Percentiles rank a stretch among this genome's conserved stretches.
These are phyloP conservation scores for Ceratina japonica DNA, from an alignment of 1,140 invertebrate genomes.

Conservation along the genomic window DNA sequence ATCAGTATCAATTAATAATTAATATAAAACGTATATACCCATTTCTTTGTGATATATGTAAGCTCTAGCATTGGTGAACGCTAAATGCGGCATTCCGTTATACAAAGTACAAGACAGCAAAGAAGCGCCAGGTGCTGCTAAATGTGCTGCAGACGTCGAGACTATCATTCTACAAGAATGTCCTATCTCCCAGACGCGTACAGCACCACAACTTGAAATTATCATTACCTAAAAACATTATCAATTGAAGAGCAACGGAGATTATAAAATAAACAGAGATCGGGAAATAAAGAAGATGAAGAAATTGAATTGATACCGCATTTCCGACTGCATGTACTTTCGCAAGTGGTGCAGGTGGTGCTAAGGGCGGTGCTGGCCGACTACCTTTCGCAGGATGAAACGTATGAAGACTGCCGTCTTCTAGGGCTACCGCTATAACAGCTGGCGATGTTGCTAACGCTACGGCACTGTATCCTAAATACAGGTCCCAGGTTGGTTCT, in stretches of 20 bases:
- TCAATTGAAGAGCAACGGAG: neutral
- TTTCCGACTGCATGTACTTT: slow-evolving; percentile 75
- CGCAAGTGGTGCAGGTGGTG: slow-evolving; percentile 82
- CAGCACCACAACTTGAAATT: slow-evolving; percentile 75
- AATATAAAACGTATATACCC: slow-evolving; percentile 60
- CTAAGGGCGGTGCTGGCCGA: slow-evolving; percentile 82
- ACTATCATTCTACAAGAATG: slow-evolving; percentile 72
- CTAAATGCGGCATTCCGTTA: slow-evolving; percentile 77
- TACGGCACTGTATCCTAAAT: slow-evolving; percentile 74
- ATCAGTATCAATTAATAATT: neutral
- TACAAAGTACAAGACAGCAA: slow-evolving; percentile 73
- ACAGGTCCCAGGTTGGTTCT: slow-evolving; percentile 78
- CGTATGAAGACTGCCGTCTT: slow-evolving; percentile 84
- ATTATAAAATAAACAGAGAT: neutral
- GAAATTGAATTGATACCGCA: slow-evolving; percentile 59
- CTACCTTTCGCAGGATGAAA: slow-evolving; percentile 81
- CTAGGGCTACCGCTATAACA: slow-evolving; percentile 82
- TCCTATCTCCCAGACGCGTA: slow-evolving; percentile 77
- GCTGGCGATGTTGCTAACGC: slow-evolving; percentile 74
- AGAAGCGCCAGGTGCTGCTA: slow-evolving; percentile 72
- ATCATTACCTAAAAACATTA: slow-evolving; percentile 72
- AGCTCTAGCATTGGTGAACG: slow-evolving; percentile 75
- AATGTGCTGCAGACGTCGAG: slow-evolving; percentile 75
- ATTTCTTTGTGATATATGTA: slow-evolving; percentile 78
- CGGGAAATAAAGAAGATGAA: neutral